A percentile compares a stretch with the other conserved stretches of the same genome.
Conservation (phyloP, 2,888 invertebrate genomes). For the Latrodectus hesperus region DNA sequence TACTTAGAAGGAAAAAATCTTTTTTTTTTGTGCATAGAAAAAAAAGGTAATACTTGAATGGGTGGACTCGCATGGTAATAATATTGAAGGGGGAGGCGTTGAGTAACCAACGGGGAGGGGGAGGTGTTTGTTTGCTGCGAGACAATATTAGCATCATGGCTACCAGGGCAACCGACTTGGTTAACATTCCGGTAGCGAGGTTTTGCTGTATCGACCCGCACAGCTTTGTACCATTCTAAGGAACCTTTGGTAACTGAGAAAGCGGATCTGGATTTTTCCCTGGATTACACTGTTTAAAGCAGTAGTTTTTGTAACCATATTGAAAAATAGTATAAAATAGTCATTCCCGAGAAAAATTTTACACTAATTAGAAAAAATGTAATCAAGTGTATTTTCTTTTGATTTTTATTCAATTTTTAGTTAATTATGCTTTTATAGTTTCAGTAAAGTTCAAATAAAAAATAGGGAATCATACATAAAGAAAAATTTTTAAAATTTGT, state of each 20-base stretch:
- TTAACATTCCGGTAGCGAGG: constrained; percentile 46
- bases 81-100: constrained; percentile 8
- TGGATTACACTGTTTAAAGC: too few species aligned
- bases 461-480: too few species aligned
- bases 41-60: constrained; percentile 4
- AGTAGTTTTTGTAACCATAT: too few species aligned
- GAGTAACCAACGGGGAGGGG: background rate
- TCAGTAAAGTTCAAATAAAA: too few species aligned
- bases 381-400: too few species aligned
- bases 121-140: constrained; percentile 54
- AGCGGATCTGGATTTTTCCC: too few species aligned
- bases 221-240: constrained; percentile 26
- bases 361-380: too few species aligned
- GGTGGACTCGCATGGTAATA: constrained; percentile 40
- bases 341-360: too few species aligned
- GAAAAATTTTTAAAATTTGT: too few species aligned
- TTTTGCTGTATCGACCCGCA: constrained; percentile 37
- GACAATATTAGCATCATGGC: constrained; percentile 50
- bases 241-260: background rate
- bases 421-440: too few species aligned
- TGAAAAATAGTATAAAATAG: too few species aligned
- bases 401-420: too few species aligned
- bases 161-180: constrained; percentile 30
- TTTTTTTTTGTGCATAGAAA: background rate
- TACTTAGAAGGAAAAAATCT: background rate